Percentiles rank a stretch among this genome's conserved stretches.
Conservation (phyloP, 2,113 vertebrate species). For the Ictalurus punctatus region DNA sequence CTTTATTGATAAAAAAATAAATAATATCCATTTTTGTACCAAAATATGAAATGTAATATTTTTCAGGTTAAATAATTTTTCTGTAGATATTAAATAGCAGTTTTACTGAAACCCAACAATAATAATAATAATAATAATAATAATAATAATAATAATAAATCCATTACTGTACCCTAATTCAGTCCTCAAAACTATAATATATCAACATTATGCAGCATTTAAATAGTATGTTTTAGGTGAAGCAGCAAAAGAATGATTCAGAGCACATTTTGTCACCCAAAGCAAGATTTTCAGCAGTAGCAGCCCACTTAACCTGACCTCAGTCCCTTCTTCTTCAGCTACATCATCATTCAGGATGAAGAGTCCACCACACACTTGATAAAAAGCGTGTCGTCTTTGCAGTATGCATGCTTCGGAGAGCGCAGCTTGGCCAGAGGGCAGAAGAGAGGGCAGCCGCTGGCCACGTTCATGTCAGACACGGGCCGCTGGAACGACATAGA, state of each 20-base stretch:
- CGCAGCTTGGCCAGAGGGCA: conserved; percentile 84
- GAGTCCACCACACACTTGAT: conserved; percentile 96
- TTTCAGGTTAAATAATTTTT: neutral
- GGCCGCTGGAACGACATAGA: conserved; percentile 94
- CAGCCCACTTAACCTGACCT: neutral
- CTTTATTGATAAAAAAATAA: neutral
- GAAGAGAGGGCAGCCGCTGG: conserved; percentile 96
- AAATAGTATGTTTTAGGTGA: neutral
- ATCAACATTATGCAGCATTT: neutral
- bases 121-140: neutral
- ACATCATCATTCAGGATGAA: conserved; percentile 73
- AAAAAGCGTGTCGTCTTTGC: conserved; percentile 90
- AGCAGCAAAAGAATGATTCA: neutral
- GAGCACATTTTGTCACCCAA: neutral
- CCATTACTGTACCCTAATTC: neutral
- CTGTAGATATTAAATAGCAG: neutral
- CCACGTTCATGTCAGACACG: conserved; percentile 92
- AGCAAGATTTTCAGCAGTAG: neutral
- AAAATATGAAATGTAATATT: neutral
- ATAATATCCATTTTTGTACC: neutral
- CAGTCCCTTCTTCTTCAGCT: conserved; percentile 62
- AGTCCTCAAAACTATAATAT: neutral
- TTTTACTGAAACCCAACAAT: neutral
- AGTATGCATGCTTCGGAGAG: conserved; percentile 86
- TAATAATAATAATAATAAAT: neutral